Base-by-base conservation (phyloP, 2,797 vertebrate species). In the Myotis daubentonii region DNA sequence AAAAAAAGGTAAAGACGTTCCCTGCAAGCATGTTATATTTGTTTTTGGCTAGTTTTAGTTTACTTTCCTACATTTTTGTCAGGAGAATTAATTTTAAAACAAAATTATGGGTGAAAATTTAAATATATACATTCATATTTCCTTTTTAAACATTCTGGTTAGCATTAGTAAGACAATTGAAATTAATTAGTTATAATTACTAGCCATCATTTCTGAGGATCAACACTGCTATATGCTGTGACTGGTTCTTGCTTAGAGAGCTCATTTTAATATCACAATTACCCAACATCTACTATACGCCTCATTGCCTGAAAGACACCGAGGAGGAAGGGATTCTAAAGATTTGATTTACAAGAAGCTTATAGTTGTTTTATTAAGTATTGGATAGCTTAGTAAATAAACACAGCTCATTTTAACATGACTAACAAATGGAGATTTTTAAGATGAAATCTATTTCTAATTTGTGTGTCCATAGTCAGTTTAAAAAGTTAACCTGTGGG, bases 31-130 rank as follows among this genome's bases (percentile, higher is more conserved):
- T 72, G 23, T 82, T 89, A 33, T 91, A 65, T 75, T 82, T 85
- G 68, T 85, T 94, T 96, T 87, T 95, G 51, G 51, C 8, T 94
- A 44, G 16, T 71, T 36, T 87, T 95, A 81, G 28, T 87, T 96
- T 96, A 93, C 47, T 66, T n/a, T 38, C 30, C 65, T 71, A 38
- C 17, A 33, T 91, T 87, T 93, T 53, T 66, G 17, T 87, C 10
- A 33, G 25, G 33, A 87, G 23, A 79, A 79, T 93, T 84, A 89
- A 81, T 89, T 93, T 70, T 87, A 9, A 87, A 76, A 94, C 49
- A 30, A 89, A 84, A 81, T 79, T 82, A 17, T 82, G 38, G 30
- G 70, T 92, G 19, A 93, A 96, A 91, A 87, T 76, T 19, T 91
- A 83, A 96, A 91, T 81, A 76, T 25, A 75, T 89, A n/a, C 5